phyloP scores from a whole-genome alignment of 2,113 vertebrate species.

The Dermatemys mawii region DNA sequence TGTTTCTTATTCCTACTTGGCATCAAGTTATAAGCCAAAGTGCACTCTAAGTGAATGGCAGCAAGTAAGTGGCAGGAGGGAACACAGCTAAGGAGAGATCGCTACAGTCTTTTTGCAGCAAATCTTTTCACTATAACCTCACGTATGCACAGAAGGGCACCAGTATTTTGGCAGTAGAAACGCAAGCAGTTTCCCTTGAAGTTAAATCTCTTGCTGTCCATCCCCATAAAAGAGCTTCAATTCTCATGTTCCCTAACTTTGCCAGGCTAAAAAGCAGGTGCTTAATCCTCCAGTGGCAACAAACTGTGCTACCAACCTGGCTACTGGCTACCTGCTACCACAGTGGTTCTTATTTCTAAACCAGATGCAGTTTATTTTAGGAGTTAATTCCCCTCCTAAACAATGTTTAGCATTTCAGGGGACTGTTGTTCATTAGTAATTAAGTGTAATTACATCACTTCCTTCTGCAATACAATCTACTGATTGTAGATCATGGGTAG shows the following conservation, averaged over 20 bases:
- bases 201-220: not conserved
- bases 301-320: not conserved
- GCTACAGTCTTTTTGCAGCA: conserved; percentile 5
- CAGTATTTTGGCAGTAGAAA: conserved; percentile 3
- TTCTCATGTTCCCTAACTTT: conserved; percentile 13
- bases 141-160: conserved; percentile 31
- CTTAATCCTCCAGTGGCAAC: not conserved
- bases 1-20: not conserved
- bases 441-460: conserved; percentile 74
- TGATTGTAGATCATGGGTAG: conserved; percentile 62
- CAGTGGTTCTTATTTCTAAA: not conserved
- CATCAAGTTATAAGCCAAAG: not conserved
- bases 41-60: not conserved
- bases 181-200: conserved; percentile 7
- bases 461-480: conserved; percentile 73
- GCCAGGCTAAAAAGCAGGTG: not conserved
- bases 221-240: not conserved
- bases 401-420: conserved; percentile 58
- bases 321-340: no score
- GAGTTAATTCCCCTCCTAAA: conserved; percentile 49
- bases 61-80: not conserved
- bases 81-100: not conserved
- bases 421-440: conserved; percentile 66
- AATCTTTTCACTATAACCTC: conserved; percentile 15
- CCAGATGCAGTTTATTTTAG: conserved; percentile 15